Evolutionary conservation across 2,113 vertebrate species (phyloP).

Genomic region (Rhea pennata): DNA sequence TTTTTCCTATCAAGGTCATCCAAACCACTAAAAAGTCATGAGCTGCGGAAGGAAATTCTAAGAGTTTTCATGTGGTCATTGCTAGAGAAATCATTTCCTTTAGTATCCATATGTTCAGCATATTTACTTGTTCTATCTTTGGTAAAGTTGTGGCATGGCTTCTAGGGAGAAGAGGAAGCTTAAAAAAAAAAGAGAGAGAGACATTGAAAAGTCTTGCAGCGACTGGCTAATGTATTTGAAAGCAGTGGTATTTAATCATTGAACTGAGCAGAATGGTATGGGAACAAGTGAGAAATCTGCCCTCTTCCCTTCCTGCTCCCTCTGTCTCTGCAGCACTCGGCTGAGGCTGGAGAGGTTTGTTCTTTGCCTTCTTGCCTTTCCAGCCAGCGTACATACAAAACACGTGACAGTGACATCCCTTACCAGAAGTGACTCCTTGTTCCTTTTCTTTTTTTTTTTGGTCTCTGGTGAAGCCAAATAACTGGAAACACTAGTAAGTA

Average conservation of each 20-base stretch:
- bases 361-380: neutral
- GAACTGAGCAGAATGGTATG: neutral
- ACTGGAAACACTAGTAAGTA: neutral
- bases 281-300: neutral
- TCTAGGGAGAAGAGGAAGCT: neutral
- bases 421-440: neutral
- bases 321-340: neutral
- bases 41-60: conserved; percentile 8
- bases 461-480: neutral
- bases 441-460: neutral
- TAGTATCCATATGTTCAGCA: neutral
- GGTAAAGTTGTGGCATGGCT: neutral
- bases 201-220: neutral
- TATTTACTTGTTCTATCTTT: conserved; percentile 38
- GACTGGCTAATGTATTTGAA: neutral
- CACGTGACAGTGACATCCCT: neutral
- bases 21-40: conserved; percentile 7
- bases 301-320: neutral
- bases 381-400: neutral
- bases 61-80: conserved; percentile 24
- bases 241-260: neutral
- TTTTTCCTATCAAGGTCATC: conserved; percentile 27
- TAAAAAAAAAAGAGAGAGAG: neutral
- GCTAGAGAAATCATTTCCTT: conserved; percentile 32
- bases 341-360: neutral